Base-by-base conservation (phyloP, 2,113 vertebrate species). In the Ochotona curzoniae region DNA sequence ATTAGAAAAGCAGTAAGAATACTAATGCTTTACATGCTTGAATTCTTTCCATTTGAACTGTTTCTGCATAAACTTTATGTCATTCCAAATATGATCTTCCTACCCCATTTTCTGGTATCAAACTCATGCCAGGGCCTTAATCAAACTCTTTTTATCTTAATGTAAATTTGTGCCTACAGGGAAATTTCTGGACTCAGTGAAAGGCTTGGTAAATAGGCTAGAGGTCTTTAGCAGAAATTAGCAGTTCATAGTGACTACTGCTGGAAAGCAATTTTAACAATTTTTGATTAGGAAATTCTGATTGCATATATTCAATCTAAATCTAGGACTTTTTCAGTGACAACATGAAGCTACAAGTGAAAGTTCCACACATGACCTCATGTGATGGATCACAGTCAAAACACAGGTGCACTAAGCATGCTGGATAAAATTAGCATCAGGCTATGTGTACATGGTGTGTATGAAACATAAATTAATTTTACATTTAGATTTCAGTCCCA, bases 1-100 rank as follows among this genome's bases (percentile, higher is more conserved):
- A 73, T 84, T 14, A 54, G 28, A 82, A 63, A 75, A 84, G 66
- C 47, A 91, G 18, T 73, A 63, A 85, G 44, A 90, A 93, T 71
- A 70, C 61, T 92, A 74, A 93, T 78, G 32, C 63, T 83, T 87
- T 63, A 71, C 28, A 47, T 86, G 28, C 30, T 61, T 23, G 28
- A 12, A 71, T 83, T 93, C 32, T 81, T 94, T 57, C 66, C 60
- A 75, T 63, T 75, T 71, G 61, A 91, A 69, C 28, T 54, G 20
- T 80, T 81, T 67, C 83, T 30, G 23, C 44, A n/a, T 66, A 44
- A 83, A 18, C 28, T 26, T 66, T 12, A 11, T 25, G 60, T 8
- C 6, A 38, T 70, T 47, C 60, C 57, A 69, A 66, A 12, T 1
- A 74, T 23, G 0, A 0, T 2, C 61, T 18, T 81, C 60, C 70